Base-by-base conservation (phyloP, 2,113 vertebrate genomes). In the Cinclus mexicanus region DNA sequence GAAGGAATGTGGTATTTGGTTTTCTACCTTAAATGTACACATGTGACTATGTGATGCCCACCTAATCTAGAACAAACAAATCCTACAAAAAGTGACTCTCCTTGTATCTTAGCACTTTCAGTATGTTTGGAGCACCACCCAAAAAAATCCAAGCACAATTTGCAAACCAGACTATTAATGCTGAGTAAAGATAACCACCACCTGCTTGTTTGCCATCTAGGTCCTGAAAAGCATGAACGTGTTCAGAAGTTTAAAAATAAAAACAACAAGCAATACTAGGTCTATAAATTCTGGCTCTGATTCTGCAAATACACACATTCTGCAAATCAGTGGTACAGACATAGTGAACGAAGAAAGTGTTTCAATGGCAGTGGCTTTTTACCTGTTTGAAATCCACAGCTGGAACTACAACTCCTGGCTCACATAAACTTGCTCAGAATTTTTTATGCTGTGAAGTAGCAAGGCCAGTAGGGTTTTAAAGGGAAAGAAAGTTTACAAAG, bases 1-100 rank as follows among this genome's bases (percentile, higher is more conserved):
- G 49, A 29, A 89, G 21, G 88, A 83, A 86, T 59, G 69, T 46
- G 72, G 76, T 39, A 57, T 77, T 94, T 96, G 87, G 95, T 87
- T 64, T 72, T 56, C 50, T 67, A 79, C 79, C 80, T 78, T 37
- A 41, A 44, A 52, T 8, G 39, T 60, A 44, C 69, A 47, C 0
- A 11, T 47, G 52, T 64, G 56, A 77, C 69, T 77, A 7, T 31
- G 46, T 15, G 83, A 92, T 93, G 94, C 64, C 92, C 46, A 77
- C 68, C 64, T 96, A 49, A 81, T 60, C 72, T 75, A 71, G 75
- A 94, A 5, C 69, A 95, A 93, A 84, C 75, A 89, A 71, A 83
- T 64, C 60, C 75, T 37, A 60, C 22, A 77, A 64, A 78, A 95
- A 84, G 52, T 84, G 94, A 90, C 95, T 84, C 88, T 76, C 37